Base-by-base conservation (phyloP, 2,888 invertebrate genomes). In the Ceriagrion tenellum region DNA sequence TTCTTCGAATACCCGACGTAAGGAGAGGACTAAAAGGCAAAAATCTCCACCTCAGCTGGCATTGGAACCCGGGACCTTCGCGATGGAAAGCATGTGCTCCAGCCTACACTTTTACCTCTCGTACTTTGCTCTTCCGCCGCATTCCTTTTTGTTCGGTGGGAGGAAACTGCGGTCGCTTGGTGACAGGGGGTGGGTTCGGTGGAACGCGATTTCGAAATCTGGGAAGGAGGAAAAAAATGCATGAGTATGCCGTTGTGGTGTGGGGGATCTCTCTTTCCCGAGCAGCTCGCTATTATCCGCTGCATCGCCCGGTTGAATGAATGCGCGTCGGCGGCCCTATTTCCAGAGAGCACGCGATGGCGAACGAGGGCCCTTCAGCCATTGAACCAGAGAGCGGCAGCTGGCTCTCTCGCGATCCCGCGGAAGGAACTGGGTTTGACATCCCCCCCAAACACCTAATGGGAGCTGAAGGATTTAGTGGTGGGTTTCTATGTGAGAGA, bases 401-500 rank as follows among this genome's bases (percentile, higher is more conserved):
- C 16, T 26, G 35, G 30, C 16, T 13, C 30, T 13, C 13, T n/a
- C 81, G 26, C 35, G 12, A 23, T 23, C 69, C 26, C 69, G 69
- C 69, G 26, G 12, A 69, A 35, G 81, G 81, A 16, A 35, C 81
- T 81, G 81, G 26, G 81, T 81, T 81, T 81, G 81, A 81, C 81
- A 81, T 35, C 30, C 81, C 81, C 81, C 35, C 81, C 30, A n/a
- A n/a, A n/a, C n/a, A 23, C 16, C 81, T 81, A 81, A 81, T 81
- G 81, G 81, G 81, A 81, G 35, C 30, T 81, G 81, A 81, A 81
- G 81, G 81, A 81, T 81, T 81, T 81, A 81, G 81, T 13, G 81
- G 81, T 35, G 81, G 81, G n/a, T 81, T 81, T 81, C 30, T 13
- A 81, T 26, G 69, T 8, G 35, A 4, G 30, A 55, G 56, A 90